Base-by-base conservation (phyloP, 2,888 invertebrate genomes). In the Cataglyphis rosenhaueri region DNA sequence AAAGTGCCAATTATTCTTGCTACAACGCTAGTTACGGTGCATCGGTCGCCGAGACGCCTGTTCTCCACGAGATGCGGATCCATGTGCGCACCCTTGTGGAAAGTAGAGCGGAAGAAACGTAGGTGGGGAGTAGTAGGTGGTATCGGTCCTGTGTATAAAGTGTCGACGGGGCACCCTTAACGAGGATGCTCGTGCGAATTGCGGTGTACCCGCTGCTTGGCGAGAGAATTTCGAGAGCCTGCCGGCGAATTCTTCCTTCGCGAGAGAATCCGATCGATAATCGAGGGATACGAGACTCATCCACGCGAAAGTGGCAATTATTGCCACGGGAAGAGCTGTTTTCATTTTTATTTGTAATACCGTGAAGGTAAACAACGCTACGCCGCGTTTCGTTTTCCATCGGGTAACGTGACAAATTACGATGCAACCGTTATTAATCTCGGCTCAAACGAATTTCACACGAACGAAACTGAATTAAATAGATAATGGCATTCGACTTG, bases 31-130 rank as follows among this genome's bases (percentile, higher is more conserved):
- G 86, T 87, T 87, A 84, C 86, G 88, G 86, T 83, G 84, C 84
- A 86, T 84, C 88, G 73, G 81, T 73, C 57, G 79, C 68, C 55
- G 48, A 82, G 71, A 55, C 64, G 81, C 66, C 66, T 57, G 38
- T 85, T 85, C 85, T 84, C 84, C 65, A 48, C 81, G 74, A 70
- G 83, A 82, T 73, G 88, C 85, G 85, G 85, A 86, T 74, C 84
- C 84, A 61, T 76, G 86, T 78, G 83, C 66, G 76, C 76, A 82
- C 83, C 87, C 87, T 83, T 79, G 81, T 64, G 64, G 29, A 86
- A 88, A 88, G 84, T 88, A 73, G 86, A 76, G 68, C 87, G 84
- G 76, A 88, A 85, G 88, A 79, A 88, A 76, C 62, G 64, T 57
- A 83, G 55, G 66, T 0, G 76, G 65, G 78, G 74, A 79, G 75